These are phyloP conservation scores for Drosophila sp. DNA, from an alignment of 1,140 invertebrate genomes.

Conservation along the genomic window DNA sequence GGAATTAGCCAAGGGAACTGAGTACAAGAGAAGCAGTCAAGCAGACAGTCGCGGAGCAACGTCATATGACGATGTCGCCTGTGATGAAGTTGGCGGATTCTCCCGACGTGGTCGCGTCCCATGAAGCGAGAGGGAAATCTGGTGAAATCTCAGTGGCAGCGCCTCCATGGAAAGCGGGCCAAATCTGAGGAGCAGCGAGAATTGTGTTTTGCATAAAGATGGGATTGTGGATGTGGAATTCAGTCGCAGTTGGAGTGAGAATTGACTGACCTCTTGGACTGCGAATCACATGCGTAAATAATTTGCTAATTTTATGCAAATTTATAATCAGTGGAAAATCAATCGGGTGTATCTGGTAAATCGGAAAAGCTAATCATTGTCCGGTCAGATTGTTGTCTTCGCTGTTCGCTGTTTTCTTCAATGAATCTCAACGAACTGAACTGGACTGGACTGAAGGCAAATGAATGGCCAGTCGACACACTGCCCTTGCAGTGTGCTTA, in stretches of 20 bases:
- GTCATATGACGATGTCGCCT: slow-evolving; percentile 30
- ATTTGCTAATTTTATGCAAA: slow-evolving; percentile 56
- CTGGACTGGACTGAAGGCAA: slow-evolving; percentile 11
- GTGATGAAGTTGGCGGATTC: slow-evolving; percentile 54
- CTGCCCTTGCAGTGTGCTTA: slow-evolving; percentile 49
- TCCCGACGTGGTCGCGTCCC: slow-evolving; percentile 33
- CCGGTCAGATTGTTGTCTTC: not conserved
- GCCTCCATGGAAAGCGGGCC: slow-evolving; percentile 26
- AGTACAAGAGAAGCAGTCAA: slow-evolving; percentile 4
- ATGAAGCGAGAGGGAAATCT: slow-evolving; percentile 40
- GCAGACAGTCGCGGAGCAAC: slow-evolving; percentile 38
- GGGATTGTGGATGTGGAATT: not conserved
- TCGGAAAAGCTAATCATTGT: not conserved
- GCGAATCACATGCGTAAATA: slow-evolving; percentile 27
- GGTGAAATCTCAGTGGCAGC: slow-evolving; percentile 37
- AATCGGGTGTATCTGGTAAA: not conserved
- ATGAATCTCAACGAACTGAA: slow-evolving; percentile 9
- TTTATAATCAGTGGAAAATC: slow-evolving; percentile 4
- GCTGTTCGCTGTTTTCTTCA: no score
- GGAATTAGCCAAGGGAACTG: not conserved
- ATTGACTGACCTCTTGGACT: not conserved
- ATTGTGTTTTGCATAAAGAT: slow-evolving; percentile 55
- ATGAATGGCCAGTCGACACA: slow-evolving; percentile 31
- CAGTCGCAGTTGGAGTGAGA: not conserved
- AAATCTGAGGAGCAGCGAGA: slow-evolving; percentile 44